Evolutionary conservation across 2,888 invertebrate genomes (phyloP), one percentile per base, ranked within the genome.

Genomic region (Leptopilina drosophilae): DNA sequence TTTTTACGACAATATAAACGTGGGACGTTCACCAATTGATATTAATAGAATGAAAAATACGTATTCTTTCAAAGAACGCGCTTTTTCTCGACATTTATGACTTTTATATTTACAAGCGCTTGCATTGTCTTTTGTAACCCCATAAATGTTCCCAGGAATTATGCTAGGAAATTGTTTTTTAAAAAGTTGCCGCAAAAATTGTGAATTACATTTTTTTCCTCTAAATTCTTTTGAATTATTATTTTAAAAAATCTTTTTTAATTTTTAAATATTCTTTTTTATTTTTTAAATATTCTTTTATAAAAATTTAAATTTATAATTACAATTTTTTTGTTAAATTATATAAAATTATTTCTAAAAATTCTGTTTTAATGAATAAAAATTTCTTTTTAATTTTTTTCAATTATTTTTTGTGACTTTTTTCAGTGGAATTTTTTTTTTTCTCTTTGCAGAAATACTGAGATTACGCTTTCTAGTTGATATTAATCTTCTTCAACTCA

Each of bases 401-500:
- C 3, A 33, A 33, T 59, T n/a, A 15, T 59, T n/a, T 5, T 59
- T 15, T n/a, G 6, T 59, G 7, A 15, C 14, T 56, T 42, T 67
- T 42, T 67, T 67, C 15, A 3, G 42, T 7, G 7, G 8, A 42
- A 42, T n/a, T 53, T 26, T 14, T 7, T 12, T 26, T 14, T 14
- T 8, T 53, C 26, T 12, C 5, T 33, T 33, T 49, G 9, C 11
- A 49, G 49, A 2, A 12, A 49, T 20, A 14, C 67, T 11, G 20
- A 49, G 53, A 53, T 69, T 69, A 69, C 69, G 26, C 26, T 49
- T 20, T 69, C 26, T 49, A 49, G 46, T 69, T 69, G 20, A 20
- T 53, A 69, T 69, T 69, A 49, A 69, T 69, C 69, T 69, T 69
- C 69, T 69, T 69, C 69, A 69, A 69, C 14, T 53, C 53, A 26